These are phyloP conservation scores for Channa striata DNA, from an alignment of 2,797 vertebrate species.

Conservation along the genomic window DNA sequence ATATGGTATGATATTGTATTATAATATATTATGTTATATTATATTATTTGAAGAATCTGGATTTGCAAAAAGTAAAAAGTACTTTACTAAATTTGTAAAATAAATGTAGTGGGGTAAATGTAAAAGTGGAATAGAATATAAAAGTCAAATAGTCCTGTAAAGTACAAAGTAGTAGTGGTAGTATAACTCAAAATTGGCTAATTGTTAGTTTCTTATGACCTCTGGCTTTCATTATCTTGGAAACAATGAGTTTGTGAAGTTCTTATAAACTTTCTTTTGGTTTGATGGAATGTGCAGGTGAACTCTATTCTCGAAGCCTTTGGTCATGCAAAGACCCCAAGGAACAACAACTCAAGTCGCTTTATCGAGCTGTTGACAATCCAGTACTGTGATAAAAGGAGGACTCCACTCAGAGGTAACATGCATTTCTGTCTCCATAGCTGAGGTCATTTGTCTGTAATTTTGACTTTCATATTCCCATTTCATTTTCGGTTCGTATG, in stretches of 20 bases:
- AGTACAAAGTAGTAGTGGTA: no score
- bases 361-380: conserved; percentile 92
- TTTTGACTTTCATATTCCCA: background rate
- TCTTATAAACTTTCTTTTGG: background rate
- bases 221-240: background rate
- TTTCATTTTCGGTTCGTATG: no score
- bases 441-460: background rate
- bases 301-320: conserved; percentile 93
- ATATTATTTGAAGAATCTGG: no score
- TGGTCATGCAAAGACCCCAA: conserved; percentile 91
- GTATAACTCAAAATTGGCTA: no score
- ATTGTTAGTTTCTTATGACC: no score
- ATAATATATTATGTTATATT: no score
- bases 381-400: conserved; percentile 91
- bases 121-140: no score
- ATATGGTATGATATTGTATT: no score
- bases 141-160: no score
- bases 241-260: background rate
- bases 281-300: conserved; percentile 79
- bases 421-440: background rate
- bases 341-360: conserved; percentile 91
- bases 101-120: no score
- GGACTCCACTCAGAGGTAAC: conserved; percentile 87
- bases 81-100: no score
- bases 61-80: no score